Conservation (phyloP, 2,113 vertebrate genomes). For the Patagioenas fasciata region DNA sequence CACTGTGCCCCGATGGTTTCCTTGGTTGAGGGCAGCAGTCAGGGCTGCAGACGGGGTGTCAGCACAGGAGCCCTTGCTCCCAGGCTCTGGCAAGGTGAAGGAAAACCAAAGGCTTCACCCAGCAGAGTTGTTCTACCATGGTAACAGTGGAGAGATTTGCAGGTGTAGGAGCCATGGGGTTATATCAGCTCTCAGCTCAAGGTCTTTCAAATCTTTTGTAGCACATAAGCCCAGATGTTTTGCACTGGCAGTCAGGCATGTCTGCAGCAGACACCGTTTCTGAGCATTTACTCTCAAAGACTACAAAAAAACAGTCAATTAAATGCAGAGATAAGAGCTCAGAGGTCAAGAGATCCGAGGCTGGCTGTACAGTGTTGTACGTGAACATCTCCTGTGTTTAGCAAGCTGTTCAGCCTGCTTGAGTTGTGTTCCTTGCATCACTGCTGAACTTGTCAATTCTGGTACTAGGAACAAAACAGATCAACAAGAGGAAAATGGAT, state of each 20-base stretch:
- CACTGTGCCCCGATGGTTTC: neutral
- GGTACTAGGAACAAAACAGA: neutral
- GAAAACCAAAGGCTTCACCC: neutral
- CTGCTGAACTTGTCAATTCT: neutral
- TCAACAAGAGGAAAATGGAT: neutral
- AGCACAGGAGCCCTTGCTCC: neutral
- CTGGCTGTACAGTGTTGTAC: neutral
- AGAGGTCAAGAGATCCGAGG: neutral
- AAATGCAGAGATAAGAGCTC: neutral
- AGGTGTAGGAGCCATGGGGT: neutral
- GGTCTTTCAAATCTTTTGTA: neutral
- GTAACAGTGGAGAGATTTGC: fast-evolving
- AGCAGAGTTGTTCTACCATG: neutral
- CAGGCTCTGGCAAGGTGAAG: neutral
- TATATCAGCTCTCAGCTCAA: neutral
- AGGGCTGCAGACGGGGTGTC: neutral
- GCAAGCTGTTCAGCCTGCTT: neutral
- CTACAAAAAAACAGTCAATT: neutral
- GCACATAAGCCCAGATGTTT: neutral
- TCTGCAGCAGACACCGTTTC: neutral
- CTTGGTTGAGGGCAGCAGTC: neutral
- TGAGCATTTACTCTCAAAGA: neutral
- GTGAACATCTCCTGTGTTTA: neutral
- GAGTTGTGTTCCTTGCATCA: neutral
- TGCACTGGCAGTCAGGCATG: neutral